Evolutionary conservation across 1,140 invertebrate species (phyloP).

Genomic region (Hydropsyche tenuis): DNA sequence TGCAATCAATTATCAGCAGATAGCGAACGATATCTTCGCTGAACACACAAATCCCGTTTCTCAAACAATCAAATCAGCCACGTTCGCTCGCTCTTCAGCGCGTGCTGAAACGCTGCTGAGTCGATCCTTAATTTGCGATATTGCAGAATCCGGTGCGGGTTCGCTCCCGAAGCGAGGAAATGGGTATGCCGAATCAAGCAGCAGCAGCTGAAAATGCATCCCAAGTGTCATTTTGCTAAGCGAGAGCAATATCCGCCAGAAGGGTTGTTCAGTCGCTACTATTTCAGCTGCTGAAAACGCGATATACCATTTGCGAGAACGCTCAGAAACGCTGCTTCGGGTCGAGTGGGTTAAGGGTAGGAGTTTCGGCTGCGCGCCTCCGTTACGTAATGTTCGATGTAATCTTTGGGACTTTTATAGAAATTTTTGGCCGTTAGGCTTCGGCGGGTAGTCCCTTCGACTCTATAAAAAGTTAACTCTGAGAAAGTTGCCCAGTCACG

Average conservation of each 20-base stretch:
- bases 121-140: constrained; percentile 10
- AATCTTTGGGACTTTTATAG: too few relatives aligned
- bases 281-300: not conserved
- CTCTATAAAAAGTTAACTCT: not conserved
- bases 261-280: not conserved
- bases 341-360: too few relatives aligned
- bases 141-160: not conserved
- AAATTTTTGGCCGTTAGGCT: too few relatives aligned
- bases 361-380: too few relatives aligned
- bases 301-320: not conserved
- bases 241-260: not conserved
- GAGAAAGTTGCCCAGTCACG: constrained; percentile 4
- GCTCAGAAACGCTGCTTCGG: too few relatives aligned
- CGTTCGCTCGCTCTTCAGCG: too few relatives aligned
- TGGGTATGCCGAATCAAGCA: not conserved
- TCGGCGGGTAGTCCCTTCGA: too few relatives aligned
- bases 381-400: too few relatives aligned
- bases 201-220: not conserved
- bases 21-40: too few relatives aligned
- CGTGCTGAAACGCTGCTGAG: not conserved
- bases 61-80: too few relatives aligned
- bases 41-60: too few relatives aligned
- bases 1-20: too few relatives aligned
- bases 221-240: not conserved
- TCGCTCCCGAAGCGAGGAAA: not conserved